Evolutionary conservation across 2,888 invertebrate species (phyloP).

Genomic region (Vannuccia rotundouncinata): DNA sequence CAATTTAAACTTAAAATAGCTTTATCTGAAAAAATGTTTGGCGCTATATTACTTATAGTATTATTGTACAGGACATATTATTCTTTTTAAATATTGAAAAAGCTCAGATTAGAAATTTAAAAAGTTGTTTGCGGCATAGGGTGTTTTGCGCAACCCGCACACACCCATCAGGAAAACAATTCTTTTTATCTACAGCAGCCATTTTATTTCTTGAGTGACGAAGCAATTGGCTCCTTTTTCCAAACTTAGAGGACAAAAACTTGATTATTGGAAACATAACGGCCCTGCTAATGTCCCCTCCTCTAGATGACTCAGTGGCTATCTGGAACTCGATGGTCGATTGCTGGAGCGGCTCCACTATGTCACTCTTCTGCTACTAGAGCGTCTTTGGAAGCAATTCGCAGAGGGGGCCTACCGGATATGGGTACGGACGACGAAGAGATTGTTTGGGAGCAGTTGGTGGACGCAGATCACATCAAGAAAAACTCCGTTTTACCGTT

Average conservation of each 20-base stretch:
- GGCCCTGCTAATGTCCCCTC: neutral
- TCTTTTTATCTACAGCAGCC: neutral
- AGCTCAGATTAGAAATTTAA: too few relatives aligned
- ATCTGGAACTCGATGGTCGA: slow-evolving; percentile 1
- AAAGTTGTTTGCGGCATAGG: too few relatives aligned
- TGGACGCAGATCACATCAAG: neutral
- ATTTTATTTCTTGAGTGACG: neutral
- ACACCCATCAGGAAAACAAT: neutral
- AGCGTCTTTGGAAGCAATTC: neutral
- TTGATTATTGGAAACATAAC: neutral
- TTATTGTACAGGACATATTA: too few relatives aligned
- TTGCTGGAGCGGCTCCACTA: neutral
- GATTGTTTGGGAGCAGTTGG: neutral
- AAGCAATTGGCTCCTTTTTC: neutral
- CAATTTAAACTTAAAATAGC: too few relatives aligned
- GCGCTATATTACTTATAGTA: too few relatives aligned
- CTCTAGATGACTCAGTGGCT: neutral
- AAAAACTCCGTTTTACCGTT: neutral
- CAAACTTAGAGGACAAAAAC: neutral
- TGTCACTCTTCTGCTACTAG: neutral
- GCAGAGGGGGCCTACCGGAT: neutral
- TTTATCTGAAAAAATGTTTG: too few relatives aligned
- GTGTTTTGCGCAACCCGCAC: too few relatives aligned
- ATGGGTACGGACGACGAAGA: neutral
- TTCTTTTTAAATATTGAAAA: too few relatives aligned